Conservation (phyloP, 2,113 vertebrate genomes). For the Promerops cafer region DNA sequence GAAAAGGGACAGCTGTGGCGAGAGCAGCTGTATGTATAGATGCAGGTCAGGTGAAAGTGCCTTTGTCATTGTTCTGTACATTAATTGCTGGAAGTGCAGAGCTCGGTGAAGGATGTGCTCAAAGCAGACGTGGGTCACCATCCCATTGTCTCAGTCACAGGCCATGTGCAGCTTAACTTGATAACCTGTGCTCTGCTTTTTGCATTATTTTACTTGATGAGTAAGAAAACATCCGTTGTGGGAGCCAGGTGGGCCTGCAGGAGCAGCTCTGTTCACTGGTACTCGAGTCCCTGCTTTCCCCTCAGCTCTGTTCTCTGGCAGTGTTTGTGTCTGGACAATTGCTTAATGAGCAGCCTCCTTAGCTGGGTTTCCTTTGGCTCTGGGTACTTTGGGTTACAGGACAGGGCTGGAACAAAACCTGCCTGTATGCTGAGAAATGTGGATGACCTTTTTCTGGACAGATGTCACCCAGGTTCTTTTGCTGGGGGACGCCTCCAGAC, state of each 20-base stretch:
- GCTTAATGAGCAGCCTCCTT: neutral
- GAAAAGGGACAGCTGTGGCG: neutral
- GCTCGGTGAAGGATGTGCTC: slow-evolving; percentile 21
- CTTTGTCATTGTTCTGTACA: slow-evolving; percentile 6
- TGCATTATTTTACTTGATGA: neutral
- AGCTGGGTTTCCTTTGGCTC: neutral
- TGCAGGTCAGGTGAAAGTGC: neutral
- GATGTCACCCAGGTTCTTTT: neutral
- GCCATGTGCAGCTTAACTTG: neutral
- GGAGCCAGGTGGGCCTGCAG: neutral
- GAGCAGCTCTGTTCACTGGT: neutral
- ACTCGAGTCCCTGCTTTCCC: neutral
- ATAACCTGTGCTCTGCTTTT: slow-evolving; percentile 15
- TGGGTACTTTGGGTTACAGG: neutral
- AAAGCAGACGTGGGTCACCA: neutral
- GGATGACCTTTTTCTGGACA: neutral
- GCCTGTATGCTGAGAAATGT: neutral
- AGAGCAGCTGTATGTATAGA: neutral
- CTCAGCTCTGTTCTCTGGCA: neutral
- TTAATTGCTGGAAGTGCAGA: slow-evolving; percentile 28
- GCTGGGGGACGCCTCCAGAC: neutral
- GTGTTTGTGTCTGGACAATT: neutral
- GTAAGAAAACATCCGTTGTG: neutral
- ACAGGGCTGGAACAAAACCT: neutral
- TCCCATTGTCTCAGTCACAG: slow-evolving; percentile 38